Evolutionary conservation across 2,797 vertebrate species (phyloP).

Genomic region (Percopsis omiscomaycus): DNA sequence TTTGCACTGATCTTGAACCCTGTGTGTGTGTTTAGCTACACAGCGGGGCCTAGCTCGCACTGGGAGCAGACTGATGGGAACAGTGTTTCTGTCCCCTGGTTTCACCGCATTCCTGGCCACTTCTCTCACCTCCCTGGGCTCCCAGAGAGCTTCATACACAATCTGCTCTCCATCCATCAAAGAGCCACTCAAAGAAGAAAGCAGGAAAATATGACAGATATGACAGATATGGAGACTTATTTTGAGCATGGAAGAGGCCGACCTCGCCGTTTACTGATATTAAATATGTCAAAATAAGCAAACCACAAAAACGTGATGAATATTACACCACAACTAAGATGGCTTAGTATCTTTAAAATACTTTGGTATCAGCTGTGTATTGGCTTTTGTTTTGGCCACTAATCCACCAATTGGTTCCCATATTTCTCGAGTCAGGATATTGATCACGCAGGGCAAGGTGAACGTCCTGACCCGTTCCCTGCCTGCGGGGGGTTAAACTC

Average conservation of each 20-base stretch:
- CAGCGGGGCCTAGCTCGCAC: slow-evolving; percentile 60
- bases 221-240: background rate
- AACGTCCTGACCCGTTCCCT: slow-evolving; percentile 33
- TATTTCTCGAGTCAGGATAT: slow-evolving; percentile 48
- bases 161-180: slow-evolving; percentile 54
- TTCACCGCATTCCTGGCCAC: slow-evolving; percentile 69
- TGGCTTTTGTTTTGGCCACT: background rate
- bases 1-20: slow-evolving; percentile 78
- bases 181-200: slow-evolving; percentile 26
- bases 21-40: slow-evolving; percentile 71
- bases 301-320: too few species aligned
- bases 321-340: too few species aligned
- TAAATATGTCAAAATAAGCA: too few species aligned
- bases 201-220: slow-evolving; percentile 39
- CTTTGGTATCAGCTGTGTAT: too few species aligned
- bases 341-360: too few species aligned
- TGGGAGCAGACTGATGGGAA: slow-evolving; percentile 61
- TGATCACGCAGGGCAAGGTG: slow-evolving; percentile 42
- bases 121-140: slow-evolving; percentile 56
- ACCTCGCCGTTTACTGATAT: too few species aligned
- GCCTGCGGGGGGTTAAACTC: slow-evolving; percentile 72
- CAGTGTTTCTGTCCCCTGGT: slow-evolving; percentile 61
- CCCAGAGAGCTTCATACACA: slow-evolving; percentile 48
- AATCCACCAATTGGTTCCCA: slow-evolving; percentile 23
- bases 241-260: too few species aligned